Evolutionary conservation across 2,888 invertebrate genomes (phyloP).

Genomic region (Drosophila histrio): DNA sequence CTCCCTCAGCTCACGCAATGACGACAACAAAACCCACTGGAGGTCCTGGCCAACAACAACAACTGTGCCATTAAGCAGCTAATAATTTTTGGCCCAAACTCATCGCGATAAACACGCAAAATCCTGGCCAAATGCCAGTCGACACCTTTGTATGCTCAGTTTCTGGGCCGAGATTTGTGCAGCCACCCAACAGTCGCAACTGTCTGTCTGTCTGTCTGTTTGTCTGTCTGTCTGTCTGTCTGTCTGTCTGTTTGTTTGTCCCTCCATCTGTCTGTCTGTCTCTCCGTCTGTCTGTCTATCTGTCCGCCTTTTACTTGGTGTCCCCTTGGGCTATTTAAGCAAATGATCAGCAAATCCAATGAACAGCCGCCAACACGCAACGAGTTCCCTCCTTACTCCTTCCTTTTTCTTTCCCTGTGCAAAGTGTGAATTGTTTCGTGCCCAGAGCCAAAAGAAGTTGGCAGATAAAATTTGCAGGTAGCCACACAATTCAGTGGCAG

Average conservation of each 20-base stretch:
- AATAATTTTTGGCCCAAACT: constrained; percentile 51
- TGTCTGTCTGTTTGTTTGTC: too few relatives aligned
- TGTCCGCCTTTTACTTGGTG: constrained; percentile 32
- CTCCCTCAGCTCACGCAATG: background rate
- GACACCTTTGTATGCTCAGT: constrained; percentile 39
- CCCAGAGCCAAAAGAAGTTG: constrained; percentile 57
- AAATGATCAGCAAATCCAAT: constrained; percentile 67
- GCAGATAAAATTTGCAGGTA: constrained; percentile 70
- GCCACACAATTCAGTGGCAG: constrained; percentile 17
- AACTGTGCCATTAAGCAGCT: constrained; percentile 47
- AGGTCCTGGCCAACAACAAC: background rate
- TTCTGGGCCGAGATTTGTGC: constrained; percentile 54
- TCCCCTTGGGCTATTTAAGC: constrained; percentile 80
- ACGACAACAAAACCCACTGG: background rate
- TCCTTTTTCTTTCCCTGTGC: background rate
- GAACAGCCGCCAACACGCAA: constrained; percentile 68
- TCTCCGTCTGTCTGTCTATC: constrained; percentile 15
- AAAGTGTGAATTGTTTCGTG: constrained; percentile 79
- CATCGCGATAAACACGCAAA: constrained; percentile 79
- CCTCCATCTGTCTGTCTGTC: background rate
- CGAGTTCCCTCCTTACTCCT: constrained; percentile 9
- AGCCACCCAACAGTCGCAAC: constrained; percentile 73
- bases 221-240: constrained; percentile 17
- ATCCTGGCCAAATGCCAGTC: constrained; percentile 28
- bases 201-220: constrained; percentile 7